Evolutionary conservation across 2,888 invertebrate genomes (phyloP).

Genomic region (Chirona hameri): DNA sequence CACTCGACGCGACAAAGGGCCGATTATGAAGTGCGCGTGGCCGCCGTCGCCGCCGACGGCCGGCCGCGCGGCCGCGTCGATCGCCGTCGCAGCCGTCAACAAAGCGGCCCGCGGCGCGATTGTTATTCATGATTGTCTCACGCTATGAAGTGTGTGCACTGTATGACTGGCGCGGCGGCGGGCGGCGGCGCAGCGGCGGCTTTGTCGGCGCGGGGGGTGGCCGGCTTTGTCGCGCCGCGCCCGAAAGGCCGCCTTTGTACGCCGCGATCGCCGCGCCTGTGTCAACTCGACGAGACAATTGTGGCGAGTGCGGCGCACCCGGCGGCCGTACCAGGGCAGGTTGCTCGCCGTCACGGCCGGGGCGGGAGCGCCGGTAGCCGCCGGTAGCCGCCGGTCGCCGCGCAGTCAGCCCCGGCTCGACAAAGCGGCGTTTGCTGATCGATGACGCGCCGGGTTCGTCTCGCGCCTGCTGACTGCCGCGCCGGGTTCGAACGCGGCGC

Average conservation of each 20-base stretch:
- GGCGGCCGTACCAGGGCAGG: not conserved
- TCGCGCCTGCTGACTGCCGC: not conserved
- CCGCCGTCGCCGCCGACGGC: not conserved
- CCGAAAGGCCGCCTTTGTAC: not conserved
- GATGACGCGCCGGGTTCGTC: not conserved
- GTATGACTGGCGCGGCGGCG: not conserved
- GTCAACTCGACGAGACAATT: slow-evolving; percentile 22
- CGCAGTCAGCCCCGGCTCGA: not conserved
- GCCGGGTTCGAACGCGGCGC: too few relatives aligned
- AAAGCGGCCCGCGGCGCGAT: slow-evolving; percentile 7
- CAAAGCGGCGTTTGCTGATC: slow-evolving; percentile 3
- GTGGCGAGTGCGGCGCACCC: not conserved
- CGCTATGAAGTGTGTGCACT: slow-evolving; percentile 27
- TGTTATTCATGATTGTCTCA: slow-evolving; percentile 29
- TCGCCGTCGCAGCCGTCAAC: not conserved
- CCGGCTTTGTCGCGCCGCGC: not conserved
- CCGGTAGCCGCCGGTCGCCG: not conserved
- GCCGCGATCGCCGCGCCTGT: slow-evolving; percentile 23
- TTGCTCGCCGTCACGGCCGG: not conserved
- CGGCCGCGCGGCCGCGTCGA: not conserved
- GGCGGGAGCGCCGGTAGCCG: not conserved
- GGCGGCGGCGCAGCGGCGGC: not conserved
- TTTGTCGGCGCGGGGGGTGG: not conserved
- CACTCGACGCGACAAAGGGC: slow-evolving; percentile 3
- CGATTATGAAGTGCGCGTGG: not conserved